These are phyloP conservation scores for Metridium senile DNA, from an alignment of 92 coral and sea anemone species.

Conservation along the genomic window DNA sequence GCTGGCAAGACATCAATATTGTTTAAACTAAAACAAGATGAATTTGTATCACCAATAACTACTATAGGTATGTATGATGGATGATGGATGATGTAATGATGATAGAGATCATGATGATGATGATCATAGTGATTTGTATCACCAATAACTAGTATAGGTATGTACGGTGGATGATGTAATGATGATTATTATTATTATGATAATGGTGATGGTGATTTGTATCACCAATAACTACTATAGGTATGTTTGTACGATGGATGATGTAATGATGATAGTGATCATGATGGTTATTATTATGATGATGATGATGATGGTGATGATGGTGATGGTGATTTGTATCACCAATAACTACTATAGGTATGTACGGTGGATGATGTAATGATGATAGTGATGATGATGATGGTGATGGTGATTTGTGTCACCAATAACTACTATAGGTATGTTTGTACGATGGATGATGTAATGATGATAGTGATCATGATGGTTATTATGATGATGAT, in stretches of 20 bases:
- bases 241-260: too few species aligned
- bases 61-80: conserved; percentile 76
- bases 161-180: too few species aligned
- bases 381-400: not conserved
- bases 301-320: not conserved
- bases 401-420: not conserved
- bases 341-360: too few species aligned
- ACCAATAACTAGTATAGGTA: too few species aligned
- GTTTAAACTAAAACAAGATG: conserved; percentile 97
- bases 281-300: not conserved
- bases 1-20: conserved; percentile 99
- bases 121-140: not conserved
- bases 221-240: too few species aligned
- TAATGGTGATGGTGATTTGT: not conserved
- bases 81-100: not conserved
- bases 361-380: not conserved
- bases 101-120: not conserved
- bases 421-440: too few species aligned
- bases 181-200: not conserved
- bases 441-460: too few species aligned
- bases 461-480: not conserved
- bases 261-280: not conserved
- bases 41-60: conserved; percentile 93
- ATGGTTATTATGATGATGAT: not conserved
- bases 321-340: not conserved